Evolutionary conservation across 2,888 invertebrate genomes (phyloP).

Genomic region (Drosophila siamana): DNA sequence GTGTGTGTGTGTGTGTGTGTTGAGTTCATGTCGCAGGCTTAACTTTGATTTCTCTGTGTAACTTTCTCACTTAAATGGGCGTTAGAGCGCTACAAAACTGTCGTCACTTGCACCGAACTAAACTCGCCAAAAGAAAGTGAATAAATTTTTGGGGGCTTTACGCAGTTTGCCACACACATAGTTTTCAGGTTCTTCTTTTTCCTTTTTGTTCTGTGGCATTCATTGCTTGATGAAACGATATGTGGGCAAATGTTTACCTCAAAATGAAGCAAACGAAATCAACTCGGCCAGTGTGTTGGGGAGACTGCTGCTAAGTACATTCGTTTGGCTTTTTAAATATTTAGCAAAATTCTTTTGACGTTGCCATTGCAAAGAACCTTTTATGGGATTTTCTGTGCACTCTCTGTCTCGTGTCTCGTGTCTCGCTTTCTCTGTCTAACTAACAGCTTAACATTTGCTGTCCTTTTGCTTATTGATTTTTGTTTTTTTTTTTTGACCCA

Average conservation of each 20-base stretch:
- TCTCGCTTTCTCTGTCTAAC: background rate
- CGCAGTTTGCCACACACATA: background rate
- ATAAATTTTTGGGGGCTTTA: constrained; percentile 11
- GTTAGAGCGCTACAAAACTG: constrained; percentile 57
- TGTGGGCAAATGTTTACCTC: constrained; percentile 13
- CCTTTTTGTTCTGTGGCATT: background rate
- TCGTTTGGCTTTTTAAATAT: constrained; percentile 57
- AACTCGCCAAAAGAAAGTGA: background rate
- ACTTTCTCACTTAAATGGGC: constrained; percentile 74
- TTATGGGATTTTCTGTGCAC: constrained; percentile 57
- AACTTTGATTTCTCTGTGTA: constrained; percentile 64
- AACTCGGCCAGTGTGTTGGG: background rate
- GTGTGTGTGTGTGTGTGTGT: constrained; percentile 32
- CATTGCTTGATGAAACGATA: constrained; percentile 2
- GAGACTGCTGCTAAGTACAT: constrained; percentile 11
- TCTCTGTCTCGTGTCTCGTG: constrained; percentile 6
- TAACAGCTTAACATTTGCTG: constrained; percentile 53
- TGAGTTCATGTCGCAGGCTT: constrained; percentile 48
- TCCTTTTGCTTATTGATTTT: constrained; percentile 57
- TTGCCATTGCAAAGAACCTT: constrained; percentile 40
- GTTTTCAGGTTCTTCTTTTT: no score
- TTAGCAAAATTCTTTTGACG: constrained; percentile 35
- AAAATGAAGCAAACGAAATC: constrained; percentile 4
- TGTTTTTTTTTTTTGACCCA: background rate
- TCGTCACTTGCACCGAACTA: constrained; percentile 39